Evolutionary conservation across 2,797 vertebrate genomes (phyloP), one percentile per base, ranked within the genome.

Genomic region (Trachurus trachurus): DNA sequence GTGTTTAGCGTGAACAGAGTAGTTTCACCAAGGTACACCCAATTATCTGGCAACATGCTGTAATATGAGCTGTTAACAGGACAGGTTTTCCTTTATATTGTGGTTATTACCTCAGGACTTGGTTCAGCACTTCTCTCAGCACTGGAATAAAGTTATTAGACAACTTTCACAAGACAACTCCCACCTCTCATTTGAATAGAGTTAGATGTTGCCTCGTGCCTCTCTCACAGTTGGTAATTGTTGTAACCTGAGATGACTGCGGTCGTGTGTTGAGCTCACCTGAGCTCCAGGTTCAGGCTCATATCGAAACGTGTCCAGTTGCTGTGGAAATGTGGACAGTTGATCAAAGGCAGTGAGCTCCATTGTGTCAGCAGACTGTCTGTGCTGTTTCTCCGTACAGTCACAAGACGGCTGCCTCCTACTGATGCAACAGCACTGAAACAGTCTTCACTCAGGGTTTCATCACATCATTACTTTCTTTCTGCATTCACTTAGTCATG

Each of bases 341-440:
- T 49, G 76, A 79, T 64, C 19, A 81, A 66, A 83, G 44, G 29
- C 52, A n/a, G 13, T 15, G 21, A 21, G 26, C 37, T 50, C 47
- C 53, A 34, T 21, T 6, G 6, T 78, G 29, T 87, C 80, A 66
- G 63, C 54, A 42, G 40, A 53, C 53, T 62, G 69, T 50, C 59
- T 37, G 61, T 6, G 56, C 50, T 22, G 45, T 61, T 79, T 66
- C 50, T 68, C 29, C 11, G 0, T 58, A 19, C 64, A 77, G 66
- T 50, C 68, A 66, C 65, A 65, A 31, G 54, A 69, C 37, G 66
- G 57, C 75, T 66, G 47, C 31, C 69, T 79, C 47, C 22, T 62
- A 16, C 70, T 91, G 87, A 89, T 77, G 88, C 82, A 92, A 83
- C 67, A 47, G 17, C 78, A 62, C 50, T 73, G 89, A 84, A 87